These are phyloP conservation scores for Kryphioiulus occultus DNA, from an alignment of 2,888 invertebrate species.

Conservation along the genomic window DNA sequence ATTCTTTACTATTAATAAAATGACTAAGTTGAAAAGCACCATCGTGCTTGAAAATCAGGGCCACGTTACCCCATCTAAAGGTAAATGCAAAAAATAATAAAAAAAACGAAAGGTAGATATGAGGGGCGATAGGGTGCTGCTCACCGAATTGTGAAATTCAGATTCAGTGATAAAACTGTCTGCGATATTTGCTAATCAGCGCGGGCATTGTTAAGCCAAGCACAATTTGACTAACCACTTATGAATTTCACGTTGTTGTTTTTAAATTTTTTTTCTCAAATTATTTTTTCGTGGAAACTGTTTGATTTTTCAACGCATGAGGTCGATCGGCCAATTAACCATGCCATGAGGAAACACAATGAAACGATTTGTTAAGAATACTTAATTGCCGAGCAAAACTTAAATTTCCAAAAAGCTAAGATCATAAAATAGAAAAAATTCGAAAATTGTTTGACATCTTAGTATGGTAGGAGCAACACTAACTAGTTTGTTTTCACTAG, in stretches of 20 bases:
- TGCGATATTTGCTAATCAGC: slow-evolving; percentile 6
- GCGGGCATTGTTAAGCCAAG: not conserved
- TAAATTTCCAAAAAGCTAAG: too few species aligned
- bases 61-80: not conserved
- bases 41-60: slow-evolving; percentile 9
- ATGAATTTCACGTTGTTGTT: not conserved
- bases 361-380: not conserved
- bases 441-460: too few species aligned
- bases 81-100: not conserved
- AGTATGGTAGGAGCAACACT: too few species aligned
- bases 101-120: not conserved
- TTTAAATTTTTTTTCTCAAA: not conserved
- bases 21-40: slow-evolving; percentile 37
- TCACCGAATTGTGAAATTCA: slow-evolving; percentile 27
- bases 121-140: not conserved
- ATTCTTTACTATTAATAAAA: slow-evolving; percentile 32
- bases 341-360: not conserved
- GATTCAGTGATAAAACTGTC: not conserved
- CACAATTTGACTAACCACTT: not conserved
- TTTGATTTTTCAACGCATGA: not conserved
- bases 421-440: too few species aligned
- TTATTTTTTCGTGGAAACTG: not conserved
- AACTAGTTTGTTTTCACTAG: too few species aligned
- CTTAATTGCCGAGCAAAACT: too few species aligned
- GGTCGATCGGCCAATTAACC: not conserved